phyloP scores from a whole-genome alignment of 2,797 vertebrate genomes.

The Mormyrus proboscirostris region DNA sequence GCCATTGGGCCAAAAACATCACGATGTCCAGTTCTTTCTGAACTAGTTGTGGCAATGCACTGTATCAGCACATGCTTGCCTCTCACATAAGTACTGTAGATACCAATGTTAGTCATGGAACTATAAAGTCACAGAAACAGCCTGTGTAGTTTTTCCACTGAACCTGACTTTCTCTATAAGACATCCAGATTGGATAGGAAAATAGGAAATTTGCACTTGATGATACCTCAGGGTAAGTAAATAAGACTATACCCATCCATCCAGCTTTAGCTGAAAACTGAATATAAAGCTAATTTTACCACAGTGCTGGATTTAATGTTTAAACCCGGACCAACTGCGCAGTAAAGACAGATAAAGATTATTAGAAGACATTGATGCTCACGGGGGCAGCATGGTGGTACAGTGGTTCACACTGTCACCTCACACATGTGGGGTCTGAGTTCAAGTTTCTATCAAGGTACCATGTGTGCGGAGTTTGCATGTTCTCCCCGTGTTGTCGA shows the following conservation, averaged over 20 bases:
- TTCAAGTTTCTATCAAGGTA: no score
- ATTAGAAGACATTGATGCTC: background rate
- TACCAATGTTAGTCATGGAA: background rate
- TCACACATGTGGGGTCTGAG: no score
- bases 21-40: no score
- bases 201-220: background rate
- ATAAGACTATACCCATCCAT: background rate
- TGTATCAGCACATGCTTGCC: no score
- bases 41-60: no score
- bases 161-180: background rate
- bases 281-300: background rate
- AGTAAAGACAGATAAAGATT: background rate
- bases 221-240: background rate
- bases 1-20: no score
- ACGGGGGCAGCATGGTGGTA: no score
- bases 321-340: background rate
- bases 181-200: background rate
- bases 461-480: no score
- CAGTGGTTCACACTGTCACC: no score
- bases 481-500: no score
- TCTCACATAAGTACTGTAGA: background rate
- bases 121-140: background rate
- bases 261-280: background rate
- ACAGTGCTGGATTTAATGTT: background rate
- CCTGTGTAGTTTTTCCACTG: background rate